Conservation (phyloP, 2,113 vertebrate genomes). For the Antennarius striatus region DNA sequence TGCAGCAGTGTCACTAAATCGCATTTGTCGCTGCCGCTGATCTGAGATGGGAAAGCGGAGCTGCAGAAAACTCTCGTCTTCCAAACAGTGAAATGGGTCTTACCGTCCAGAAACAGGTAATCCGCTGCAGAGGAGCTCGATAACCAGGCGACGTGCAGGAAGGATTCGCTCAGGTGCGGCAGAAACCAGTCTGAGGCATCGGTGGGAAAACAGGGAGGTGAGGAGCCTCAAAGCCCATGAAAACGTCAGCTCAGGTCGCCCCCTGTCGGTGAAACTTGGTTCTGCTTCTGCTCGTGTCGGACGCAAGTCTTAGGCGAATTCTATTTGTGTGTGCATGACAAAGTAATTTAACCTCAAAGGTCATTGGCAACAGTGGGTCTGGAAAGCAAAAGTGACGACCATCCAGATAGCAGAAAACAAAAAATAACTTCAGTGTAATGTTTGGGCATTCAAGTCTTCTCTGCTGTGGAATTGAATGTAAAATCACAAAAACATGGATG, state of each 20-base stretch:
- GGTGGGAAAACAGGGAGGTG: constrained; percentile 48
- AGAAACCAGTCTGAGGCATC: constrained; percentile 53
- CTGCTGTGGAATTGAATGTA: too few species aligned
- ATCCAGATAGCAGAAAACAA: too few species aligned
- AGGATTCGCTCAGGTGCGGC: constrained; percentile 20
- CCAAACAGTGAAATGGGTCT: constrained; percentile 14
- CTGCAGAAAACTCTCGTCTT: neutral
- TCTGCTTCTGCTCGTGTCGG: too few species aligned
- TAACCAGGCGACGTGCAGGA: neutral
- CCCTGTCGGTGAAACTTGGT: constrained; percentile 32
- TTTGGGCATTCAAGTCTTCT: too few species aligned
- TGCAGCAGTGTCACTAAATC: constrained; percentile 38
- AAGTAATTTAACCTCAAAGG: too few species aligned
- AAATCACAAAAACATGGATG: too few species aligned
- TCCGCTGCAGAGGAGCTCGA: constrained; percentile 11
- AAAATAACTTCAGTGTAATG: too few species aligned
- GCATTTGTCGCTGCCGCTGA: constrained; percentile 2
- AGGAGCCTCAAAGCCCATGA: constrained; percentile 31
- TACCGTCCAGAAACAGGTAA: constrained; percentile 35
- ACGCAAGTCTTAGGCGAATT: too few species aligned
- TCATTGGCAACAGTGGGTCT: too few species aligned
- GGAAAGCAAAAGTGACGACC: too few species aligned
- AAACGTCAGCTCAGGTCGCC: constrained; percentile 26
- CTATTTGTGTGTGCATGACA: too few species aligned
- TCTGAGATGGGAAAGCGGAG: neutral